phyloP scores from a whole-genome alignment of 2,113 vertebrate species.

The Rafetus swinhoei region DNA sequence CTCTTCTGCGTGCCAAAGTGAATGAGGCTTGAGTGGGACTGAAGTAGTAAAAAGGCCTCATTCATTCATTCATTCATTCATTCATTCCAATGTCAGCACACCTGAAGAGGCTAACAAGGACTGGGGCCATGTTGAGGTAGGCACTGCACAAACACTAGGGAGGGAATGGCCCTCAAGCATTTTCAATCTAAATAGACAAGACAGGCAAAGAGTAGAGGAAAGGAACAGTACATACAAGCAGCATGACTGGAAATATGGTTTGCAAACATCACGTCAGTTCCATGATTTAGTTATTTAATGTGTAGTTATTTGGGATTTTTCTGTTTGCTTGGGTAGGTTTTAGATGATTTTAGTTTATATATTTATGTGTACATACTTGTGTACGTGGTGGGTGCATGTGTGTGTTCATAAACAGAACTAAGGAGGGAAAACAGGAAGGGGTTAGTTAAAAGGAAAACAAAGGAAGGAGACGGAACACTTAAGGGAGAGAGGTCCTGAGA shows the following conservation, averaged over 20 bases:
- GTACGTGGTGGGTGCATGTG: background rate
- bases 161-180: conserved; percentile 45
- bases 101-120: background rate
- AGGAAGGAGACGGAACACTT: conserved; percentile 22
- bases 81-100: conserved; percentile 33
- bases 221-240: conserved; percentile 15
- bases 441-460: conserved; percentile 66
- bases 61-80: background rate
- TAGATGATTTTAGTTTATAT: background rate
- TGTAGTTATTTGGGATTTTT: conserved; percentile 29
- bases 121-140: conserved; percentile 46
- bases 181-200: conserved; percentile 36
- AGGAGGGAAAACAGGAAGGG: conserved; percentile 57
- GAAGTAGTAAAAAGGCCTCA: background rate
- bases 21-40: background rate
- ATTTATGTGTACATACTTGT: background rate
- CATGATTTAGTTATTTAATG: conserved; percentile 39
- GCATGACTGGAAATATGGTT: conserved; percentile 53
- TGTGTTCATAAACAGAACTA: conserved; percentile 31
- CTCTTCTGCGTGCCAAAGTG: fast-evolving
- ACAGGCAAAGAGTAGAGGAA: background rate
- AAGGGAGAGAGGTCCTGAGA: background rate
- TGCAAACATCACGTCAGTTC: conserved; percentile 58
- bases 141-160: conserved; percentile 33
- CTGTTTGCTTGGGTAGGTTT: background rate